Base-by-base conservation (phyloP, 2,797 vertebrate genomes). In the Euthynnus affinis region DNA sequence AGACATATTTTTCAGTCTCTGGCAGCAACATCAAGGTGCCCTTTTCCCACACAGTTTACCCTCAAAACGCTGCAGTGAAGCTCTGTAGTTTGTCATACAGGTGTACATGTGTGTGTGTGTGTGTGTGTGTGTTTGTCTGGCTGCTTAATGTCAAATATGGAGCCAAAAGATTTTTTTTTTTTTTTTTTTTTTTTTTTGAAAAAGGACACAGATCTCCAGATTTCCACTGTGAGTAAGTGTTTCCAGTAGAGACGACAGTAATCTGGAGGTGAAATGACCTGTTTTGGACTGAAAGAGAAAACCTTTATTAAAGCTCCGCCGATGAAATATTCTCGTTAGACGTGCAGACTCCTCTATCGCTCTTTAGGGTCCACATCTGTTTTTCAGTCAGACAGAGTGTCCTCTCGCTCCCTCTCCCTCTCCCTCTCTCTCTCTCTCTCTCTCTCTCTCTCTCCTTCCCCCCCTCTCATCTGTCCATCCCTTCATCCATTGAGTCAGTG, bases 301-400 rank as follows among this genome's bases (percentile, higher is more conserved):
- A 63, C 46, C 27, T 48, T 60, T 66, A 71, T 63, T 74, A 46
- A 69, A 78, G 57, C 57, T 65, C 29, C 59, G 64, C 3, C 6
- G 70, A 58, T 86, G 40, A 82, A 65, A 74, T 83, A 42, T 65
- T 60, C 59, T 62, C 59, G 0, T 55, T 64, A 70, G 60, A 63
- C 42, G 62, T 52, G 6, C 29, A 66, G 42, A 62, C 71, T 72
- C 51, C 13, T 61, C 48, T 18, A 25, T 80, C 5, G 3, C 61
- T 71, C 84, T 71, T 73, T 52, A 18, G 81, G 74, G 82, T 68
- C 60, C 80, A 89, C 89, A 85, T 91, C 88, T 89, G 88, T 76
- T 90, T 89, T 88, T 83, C 67, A 49, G 22, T 62, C 77, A 52
- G 65, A 66, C 52, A 68, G 27, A 25, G 62, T 17, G 29, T 34